Evolutionary conservation across 2,797 vertebrate species (phyloP).

Genomic region (Catharus ustulatus): DNA sequence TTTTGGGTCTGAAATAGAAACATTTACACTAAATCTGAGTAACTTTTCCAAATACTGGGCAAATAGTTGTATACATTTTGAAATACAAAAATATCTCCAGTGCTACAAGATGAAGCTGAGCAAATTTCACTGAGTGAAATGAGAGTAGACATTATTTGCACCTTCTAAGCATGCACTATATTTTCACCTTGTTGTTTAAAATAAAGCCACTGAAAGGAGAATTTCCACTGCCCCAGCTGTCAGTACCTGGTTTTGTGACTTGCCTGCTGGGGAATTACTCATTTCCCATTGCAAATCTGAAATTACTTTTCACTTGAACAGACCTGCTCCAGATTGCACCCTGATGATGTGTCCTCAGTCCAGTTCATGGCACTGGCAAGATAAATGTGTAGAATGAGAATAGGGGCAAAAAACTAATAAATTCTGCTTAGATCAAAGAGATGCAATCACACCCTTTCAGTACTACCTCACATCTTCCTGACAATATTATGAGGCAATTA

Average conservation of each 20-base stretch:
- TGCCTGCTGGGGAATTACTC: neutral
- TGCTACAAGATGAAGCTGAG: neutral
- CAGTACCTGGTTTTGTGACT: neutral
- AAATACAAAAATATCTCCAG: neutral
- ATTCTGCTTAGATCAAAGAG: slow-evolving; percentile 9
- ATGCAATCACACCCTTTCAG: neutral
- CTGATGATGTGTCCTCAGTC: neutral
- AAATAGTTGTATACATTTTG: neutral
- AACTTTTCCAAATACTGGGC: neutral
- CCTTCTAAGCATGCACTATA: neutral
- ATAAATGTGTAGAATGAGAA: neutral
- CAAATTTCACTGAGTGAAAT: neutral
- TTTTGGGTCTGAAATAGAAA: neutral
- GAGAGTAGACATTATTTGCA: neutral
- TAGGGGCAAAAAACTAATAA: neutral
- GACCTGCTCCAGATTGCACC: neutral
- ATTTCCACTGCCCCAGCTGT: neutral
- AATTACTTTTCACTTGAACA: slow-evolving; percentile 19
- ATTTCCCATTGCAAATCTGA: neutral
- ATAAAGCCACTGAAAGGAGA: neutral
- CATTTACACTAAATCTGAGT: neutral
- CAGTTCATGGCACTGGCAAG: neutral
- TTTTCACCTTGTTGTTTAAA: neutral
- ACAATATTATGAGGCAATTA: slow-evolving; percentile 42
- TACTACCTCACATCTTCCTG: neutral